Base-by-base conservation (phyloP, 2,797 vertebrate genomes). In the Macrochelys suwanniensis region DNA sequence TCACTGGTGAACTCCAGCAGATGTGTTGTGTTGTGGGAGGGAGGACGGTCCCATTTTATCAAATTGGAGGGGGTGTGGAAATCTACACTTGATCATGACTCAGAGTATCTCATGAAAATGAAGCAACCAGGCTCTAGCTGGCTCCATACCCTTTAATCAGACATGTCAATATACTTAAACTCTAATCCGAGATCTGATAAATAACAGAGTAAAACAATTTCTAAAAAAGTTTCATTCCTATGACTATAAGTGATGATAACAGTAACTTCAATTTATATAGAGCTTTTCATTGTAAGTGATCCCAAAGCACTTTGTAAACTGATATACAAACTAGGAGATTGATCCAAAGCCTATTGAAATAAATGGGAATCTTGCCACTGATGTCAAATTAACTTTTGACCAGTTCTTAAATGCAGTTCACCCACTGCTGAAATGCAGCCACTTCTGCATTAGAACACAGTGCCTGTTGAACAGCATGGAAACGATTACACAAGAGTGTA, bases 131-230 rank as follows among this genome's bases (percentile, higher is more conserved):
- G 25, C 85, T 82, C 80, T 7, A 37, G 84, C 83, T 78, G 88
- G 88, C 86, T 88, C 71, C 82, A 85, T 84, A 85, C 89, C 74
- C 71, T 84, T 92, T 96, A 97, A 94, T 95, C 84, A 89, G 53
- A 31, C 47, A 57, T 77, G 92, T 96, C 92, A 89, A 90, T 95
- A 94, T 80, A 80, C 87, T 94, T 96, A 93, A 94, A 31, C 71
- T 92, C 76, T 82, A 89, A 90, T 96, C 89, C 83, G 79, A 80
- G 94, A 92, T 93, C 10, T 91, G 95, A 96, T 91, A 96, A 97
- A 89, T 91, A 96, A 93, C 49, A 19, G 78, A 87, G 85, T n/a
- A 88, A 95, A 96, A 94, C 68, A 92, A 89, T 82, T 47, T 28
- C 11, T n/a, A 42, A 12, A 68, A 56, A 93, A 82, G 82, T 89